Evolutionary conservation across 2,888 invertebrate species (phyloP).

Genomic region (Fragum sueziense): DNA sequence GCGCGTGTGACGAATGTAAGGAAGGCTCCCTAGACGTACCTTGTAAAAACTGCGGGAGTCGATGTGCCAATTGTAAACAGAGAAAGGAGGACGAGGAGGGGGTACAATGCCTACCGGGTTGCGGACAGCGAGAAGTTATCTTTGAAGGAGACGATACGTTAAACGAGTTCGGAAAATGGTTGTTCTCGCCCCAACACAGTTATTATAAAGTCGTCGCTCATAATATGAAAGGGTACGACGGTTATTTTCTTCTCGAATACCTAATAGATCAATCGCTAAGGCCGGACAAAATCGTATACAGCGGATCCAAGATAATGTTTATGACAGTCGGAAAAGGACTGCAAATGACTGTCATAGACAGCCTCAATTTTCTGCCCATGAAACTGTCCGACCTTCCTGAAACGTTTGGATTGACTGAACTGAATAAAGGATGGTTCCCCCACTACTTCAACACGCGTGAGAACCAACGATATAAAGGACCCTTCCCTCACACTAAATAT

Average conservation of each 20-base stretch:
- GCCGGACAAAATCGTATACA: constrained; percentile 40
- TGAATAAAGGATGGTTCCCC: constrained; percentile 29
- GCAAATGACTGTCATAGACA: constrained; percentile 30
- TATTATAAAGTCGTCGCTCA: constrained; percentile 46
- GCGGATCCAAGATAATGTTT: constrained; percentile 52
- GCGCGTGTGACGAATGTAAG: constrained; percentile 31
- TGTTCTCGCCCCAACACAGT: constrained; percentile 39
- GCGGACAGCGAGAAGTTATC: constrained; percentile 46
- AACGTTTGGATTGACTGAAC: constrained; percentile 41
- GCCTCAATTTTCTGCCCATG: constrained; percentile 52
- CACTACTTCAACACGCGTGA: constrained; percentile 47
- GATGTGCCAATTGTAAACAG: constrained; percentile 40
- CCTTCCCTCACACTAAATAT: constrained; percentile 20
- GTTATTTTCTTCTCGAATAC: constrained; percentile 50
- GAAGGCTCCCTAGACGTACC: constrained; percentile 12
- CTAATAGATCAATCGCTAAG: constrained; percentile 45
- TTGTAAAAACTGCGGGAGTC: constrained; percentile 43
- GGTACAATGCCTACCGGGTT: constrained; percentile 45
- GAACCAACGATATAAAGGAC: constrained; percentile 45
- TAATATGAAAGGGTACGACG: constrained; percentile 53
- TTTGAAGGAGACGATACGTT: constrained; percentile 44
- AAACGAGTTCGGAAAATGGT: constrained; percentile 39
- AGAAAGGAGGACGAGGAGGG: constrained; percentile 34
- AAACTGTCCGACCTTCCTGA: constrained; percentile 45
- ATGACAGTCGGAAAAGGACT: constrained; percentile 28